Evolutionary conservation across 2,113 vertebrate genomes (phyloP), one percentile per base, ranked within the genome.

Genomic region (Lipophrys pholis): DNA sequence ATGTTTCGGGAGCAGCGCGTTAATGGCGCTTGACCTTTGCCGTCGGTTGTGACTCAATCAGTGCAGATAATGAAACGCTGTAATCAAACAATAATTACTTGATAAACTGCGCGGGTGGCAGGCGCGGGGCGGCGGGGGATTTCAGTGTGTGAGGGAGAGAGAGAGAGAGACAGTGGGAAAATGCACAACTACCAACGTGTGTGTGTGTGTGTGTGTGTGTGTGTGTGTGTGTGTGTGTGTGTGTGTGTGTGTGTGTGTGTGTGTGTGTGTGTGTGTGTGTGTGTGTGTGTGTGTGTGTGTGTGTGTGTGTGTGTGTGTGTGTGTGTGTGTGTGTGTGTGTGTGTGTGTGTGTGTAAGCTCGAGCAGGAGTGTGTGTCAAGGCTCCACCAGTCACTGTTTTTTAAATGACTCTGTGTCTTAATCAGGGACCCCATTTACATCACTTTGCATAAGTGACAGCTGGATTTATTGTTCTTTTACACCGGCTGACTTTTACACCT

Each of bases 41-140:
- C 90, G 90, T 72, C 69, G 87, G 87, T 83, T 91, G 86, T 93
- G 93, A 94, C 93, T 94, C 92, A 93, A 94, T 94, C 93, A 93
- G 90, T 58, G 90, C 90, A 94, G 92, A 94, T 94, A 94, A 94
- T 94, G 93, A 94, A 94, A 94, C 77, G 90, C 91, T 92, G 93
- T 93, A 94, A 94, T 94, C 93, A 94, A 94, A 94, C 93, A 94
- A 94, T 94, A 94, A 94, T 94, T 93, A 93, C 91, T 93, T 94
- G 93, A 94, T 94, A 94, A 94, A 94, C 93, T 93, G 91, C 90
- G 91, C 89, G 69, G 55, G 77, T 89, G 90, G 89, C 91, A 89
- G 87, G 81, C 79, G 54, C 7, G 39, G 83, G 85, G 86, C 55
- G 72, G 88, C 69, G 11, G 58, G 82, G 89, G 83, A 85, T 86